Percentiles rank a stretch among this genome's conserved stretches.
These are phyloP conservation scores for Lepidostoma basale DNA, from an alignment of 1,140 invertebrate species.

Conservation along the genomic window DNA sequence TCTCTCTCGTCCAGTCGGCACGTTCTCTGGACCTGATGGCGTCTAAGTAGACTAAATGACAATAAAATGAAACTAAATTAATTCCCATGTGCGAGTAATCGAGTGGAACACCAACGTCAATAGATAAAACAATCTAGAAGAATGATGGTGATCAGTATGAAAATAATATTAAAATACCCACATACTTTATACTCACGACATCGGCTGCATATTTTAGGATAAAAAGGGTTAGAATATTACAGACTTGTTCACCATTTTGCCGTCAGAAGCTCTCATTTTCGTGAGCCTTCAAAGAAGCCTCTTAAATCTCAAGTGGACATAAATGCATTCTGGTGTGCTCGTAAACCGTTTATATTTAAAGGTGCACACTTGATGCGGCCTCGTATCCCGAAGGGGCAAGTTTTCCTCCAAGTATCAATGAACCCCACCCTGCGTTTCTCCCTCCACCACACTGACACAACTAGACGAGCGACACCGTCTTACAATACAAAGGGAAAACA, in stretches of 20 bases:
- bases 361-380: slow-evolving; percentile 11
- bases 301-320: slow-evolving; percentile 5
- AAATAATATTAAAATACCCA: too few relatives aligned
- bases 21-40: neutral
- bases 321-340: slow-evolving; percentile 27
- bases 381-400: slow-evolving; percentile 26
- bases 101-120: too few relatives aligned
- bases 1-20: too few relatives aligned
- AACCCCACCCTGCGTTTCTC: slow-evolving; percentile 8
- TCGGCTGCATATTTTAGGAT: slow-evolving; percentile 3
- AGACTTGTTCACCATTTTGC: too few relatives aligned
- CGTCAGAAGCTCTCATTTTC: too few relatives aligned
- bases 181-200: slow-evolving; percentile 6
- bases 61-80: too few relatives aligned
- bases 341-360: slow-evolving; percentile 22
- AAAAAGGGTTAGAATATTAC: too few relatives aligned
- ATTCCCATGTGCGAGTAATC: too few relatives aligned
- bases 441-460: slow-evolving; percentile 35
- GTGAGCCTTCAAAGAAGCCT: neutral
- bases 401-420: slow-evolving; percentile 60
- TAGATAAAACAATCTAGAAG: too few relatives aligned
- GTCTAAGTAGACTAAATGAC: too few relatives aligned
- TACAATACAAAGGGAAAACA: slow-evolving; percentile 50
- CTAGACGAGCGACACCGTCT: slow-evolving; percentile 45
- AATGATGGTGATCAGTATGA: too few relatives aligned